Conservation (phyloP, 2,113 vertebrate species). For the Tamias sibiricus region DNA sequence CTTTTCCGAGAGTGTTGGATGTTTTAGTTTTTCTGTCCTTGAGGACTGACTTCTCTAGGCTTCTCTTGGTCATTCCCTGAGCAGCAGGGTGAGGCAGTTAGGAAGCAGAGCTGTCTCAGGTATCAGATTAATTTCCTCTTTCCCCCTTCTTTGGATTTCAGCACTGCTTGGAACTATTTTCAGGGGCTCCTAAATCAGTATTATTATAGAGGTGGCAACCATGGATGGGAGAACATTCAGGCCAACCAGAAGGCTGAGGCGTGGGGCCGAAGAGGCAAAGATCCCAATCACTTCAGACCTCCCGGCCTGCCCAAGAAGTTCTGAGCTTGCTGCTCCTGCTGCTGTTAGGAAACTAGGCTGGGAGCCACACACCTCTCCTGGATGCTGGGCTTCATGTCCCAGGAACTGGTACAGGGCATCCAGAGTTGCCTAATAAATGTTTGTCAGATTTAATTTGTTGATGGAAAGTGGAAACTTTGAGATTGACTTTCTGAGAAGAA, state of each 20-base stretch:
- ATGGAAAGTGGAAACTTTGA: not conserved
- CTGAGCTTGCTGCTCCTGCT: not conserved
- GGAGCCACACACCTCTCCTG: too few relatives aligned
- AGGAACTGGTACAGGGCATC: not conserved
- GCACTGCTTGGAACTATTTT: not conserved
- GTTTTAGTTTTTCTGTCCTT: not conserved
- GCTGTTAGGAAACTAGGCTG: not conserved
- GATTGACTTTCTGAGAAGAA: not conserved
- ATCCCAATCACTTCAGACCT: conserved; percentile 54
- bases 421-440: not conserved
- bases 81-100: not conserved
- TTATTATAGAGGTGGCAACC: not conserved
- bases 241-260: not conserved
- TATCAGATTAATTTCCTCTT: not conserved
- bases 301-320: not conserved
- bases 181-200: not conserved
- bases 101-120: too few relatives aligned
- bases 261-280: conserved; percentile 48
- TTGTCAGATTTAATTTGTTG: not conserved
- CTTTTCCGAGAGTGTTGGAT: not conserved
- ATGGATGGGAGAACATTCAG: not conserved
- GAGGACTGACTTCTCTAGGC: not conserved
- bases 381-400: not conserved
- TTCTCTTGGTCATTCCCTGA: not conserved
- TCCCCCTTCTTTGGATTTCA: not conserved